Percentiles rank a stretch among this genome's conserved stretches.
Conservation (phyloP, 2,113 vertebrate species). For the Otolemur garnettii region DNA sequence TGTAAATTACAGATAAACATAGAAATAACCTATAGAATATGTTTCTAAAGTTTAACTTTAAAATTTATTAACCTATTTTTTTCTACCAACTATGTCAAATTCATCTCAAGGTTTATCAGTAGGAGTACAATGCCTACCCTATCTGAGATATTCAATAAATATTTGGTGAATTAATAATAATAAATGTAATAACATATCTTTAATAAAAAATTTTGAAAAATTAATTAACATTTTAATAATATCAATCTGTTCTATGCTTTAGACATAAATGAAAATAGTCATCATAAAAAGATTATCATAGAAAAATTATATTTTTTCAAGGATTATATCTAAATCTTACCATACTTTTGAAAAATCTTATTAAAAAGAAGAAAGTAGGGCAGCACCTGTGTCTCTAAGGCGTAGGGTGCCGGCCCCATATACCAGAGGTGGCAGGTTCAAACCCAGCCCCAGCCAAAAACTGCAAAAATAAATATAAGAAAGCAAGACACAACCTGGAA, state of each 20-base stretch:
- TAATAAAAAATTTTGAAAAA: neutral
- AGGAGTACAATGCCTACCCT: neutral
- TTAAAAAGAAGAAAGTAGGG: neutral
- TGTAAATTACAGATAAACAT: neutral
- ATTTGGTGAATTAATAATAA: neutral
- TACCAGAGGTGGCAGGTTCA: no score
- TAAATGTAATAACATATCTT: neutral
- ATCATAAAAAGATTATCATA: neutral
- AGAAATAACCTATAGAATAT: neutral
- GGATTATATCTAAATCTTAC: neutral
- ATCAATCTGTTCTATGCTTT: neutral
- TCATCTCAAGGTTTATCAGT: neutral
- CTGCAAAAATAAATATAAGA: neutral
- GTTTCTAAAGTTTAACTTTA: neutral
- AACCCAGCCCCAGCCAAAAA: no score
- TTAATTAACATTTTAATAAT: neutral
- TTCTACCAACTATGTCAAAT: neutral
- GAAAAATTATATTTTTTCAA: neutral
- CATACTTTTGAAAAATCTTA: neutral
- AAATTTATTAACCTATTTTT: neutral
- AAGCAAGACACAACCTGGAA: neutral
- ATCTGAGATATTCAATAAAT: neutral
- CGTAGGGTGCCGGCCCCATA: no score
- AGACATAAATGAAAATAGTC: neutral
- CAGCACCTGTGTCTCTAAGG: no score